Percentiles rank a stretch among this genome's conserved stretches.
Conservation (phyloP, 2,797 vertebrate genomes). For the Netta rufina region DNA sequence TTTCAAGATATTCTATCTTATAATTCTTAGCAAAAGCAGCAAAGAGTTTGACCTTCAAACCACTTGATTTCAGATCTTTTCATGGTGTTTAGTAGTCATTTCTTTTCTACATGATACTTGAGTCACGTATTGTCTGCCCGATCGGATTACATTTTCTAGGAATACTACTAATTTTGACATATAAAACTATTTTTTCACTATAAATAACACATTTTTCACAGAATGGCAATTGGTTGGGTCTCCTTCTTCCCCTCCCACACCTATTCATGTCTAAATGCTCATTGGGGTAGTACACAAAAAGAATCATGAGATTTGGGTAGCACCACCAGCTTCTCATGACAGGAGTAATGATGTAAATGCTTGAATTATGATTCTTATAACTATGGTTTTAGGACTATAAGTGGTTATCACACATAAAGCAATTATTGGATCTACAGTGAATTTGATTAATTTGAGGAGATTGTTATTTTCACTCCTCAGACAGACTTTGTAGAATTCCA, state of each 20-base stretch:
- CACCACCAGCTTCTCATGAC: background rate
- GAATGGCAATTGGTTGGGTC: too few species aligned
- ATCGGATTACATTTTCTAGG: background rate
- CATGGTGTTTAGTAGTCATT: background rate
- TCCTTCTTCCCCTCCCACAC: background rate
- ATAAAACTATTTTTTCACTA: background rate
- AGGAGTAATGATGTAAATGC: background rate
- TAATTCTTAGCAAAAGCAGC: background rate
- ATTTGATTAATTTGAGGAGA: background rate
- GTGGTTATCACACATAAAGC: background rate
- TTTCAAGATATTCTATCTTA: fast-evolving
- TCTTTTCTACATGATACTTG: background rate
- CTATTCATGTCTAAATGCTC: background rate
- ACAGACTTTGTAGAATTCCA: background rate
- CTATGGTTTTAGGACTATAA: background rate
- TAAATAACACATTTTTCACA: background rate
- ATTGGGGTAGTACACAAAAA: too few species aligned
- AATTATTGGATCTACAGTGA: background rate
- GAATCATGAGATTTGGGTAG: background rate
- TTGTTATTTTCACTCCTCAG: background rate
- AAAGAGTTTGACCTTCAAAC: background rate
- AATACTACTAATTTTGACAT: background rate
- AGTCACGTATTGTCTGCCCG: background rate
- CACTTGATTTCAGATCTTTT: background rate
- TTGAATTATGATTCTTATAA: background rate